A percentile compares a stretch with the other conserved stretches of the same genome.
phyloP scores from a whole-genome alignment of 2,113 vertebrate genomes.

The Nyctibius bracteatus region DNA sequence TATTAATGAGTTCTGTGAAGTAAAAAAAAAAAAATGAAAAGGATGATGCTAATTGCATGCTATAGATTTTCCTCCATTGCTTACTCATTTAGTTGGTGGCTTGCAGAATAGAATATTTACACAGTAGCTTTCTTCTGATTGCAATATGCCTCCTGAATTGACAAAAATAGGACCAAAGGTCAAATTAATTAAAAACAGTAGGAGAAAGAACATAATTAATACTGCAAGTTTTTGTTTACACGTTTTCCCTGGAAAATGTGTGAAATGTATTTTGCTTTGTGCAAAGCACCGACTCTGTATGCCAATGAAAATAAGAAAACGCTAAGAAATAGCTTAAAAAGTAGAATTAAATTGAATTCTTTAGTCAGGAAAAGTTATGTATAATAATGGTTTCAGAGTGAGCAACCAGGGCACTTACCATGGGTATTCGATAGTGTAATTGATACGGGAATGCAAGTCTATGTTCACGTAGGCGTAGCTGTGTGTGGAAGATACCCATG shows the following conservation, averaged over 20 bases:
- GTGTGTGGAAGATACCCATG: background rate
- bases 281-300: background rate
- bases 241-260: background rate
- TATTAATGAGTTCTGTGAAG: conserved; percentile 42
- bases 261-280: background rate
- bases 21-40: background rate
- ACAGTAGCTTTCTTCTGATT: conserved; percentile 3
- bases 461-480: accelerated
- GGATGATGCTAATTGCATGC: conserved; percentile 26
- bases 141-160: background rate
- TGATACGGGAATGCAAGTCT: background rate
- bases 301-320: background rate
- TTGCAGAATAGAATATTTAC: conserved; percentile 21
- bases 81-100: conserved; percentile 21
- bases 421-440: accelerated
- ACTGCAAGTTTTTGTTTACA: background rate
- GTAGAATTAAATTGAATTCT: background rate
- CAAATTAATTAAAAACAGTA: conserved; percentile 52
- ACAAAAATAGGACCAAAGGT: conserved; percentile 45
- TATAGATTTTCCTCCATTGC: conserved; percentile 36
- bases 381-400: background rate
- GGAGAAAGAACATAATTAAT: conserved; percentile 2
- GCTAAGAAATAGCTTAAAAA: background rate
- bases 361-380: background rate
- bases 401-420: background rate